A percentile compares a stretch with the other conserved stretches of the same genome.
phyloP scores from a whole-genome alignment of 2,113 vertebrate genomes.

The Papio anubis region DNA sequence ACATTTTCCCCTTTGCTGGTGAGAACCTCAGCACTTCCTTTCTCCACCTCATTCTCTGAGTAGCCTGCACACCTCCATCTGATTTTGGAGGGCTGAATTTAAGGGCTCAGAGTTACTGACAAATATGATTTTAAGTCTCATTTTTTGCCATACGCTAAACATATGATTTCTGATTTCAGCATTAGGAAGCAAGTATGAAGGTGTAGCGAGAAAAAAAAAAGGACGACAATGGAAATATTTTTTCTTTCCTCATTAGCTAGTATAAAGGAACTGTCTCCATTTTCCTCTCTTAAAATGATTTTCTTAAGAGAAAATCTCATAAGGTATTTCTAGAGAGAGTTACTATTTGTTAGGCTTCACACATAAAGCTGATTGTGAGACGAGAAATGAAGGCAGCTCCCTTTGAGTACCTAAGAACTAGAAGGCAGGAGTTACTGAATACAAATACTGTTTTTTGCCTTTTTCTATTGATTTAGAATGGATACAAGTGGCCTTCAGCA shows the following conservation, averaged over 20 bases:
- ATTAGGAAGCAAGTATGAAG: not conserved
- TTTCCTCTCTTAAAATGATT: not conserved
- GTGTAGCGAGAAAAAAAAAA: not conserved
- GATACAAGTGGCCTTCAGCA: not conserved
- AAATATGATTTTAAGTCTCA: constrained; percentile 10
- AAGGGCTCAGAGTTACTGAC: not conserved
- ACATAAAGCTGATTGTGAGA: not conserved
- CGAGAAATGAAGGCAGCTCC: not conserved
- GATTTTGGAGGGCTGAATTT: not conserved
- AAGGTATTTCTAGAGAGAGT: not conserved
- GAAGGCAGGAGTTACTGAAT: constrained; percentile 2
- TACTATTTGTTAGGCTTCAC: not conserved
- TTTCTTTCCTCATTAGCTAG: not conserved
- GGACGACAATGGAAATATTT: not conserved
- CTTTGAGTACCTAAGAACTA: not conserved
- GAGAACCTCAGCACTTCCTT: not conserved
- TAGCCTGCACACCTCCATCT: not conserved
- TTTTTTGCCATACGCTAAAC: not conserved
- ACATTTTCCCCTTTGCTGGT: not conserved
- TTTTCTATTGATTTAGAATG: constrained; percentile 18
- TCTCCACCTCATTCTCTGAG: not conserved
- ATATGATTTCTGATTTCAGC: constrained; percentile 32
- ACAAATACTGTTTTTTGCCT: not conserved
- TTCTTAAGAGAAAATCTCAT: not conserved
- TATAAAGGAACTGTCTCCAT: constrained; percentile 44